Evolutionary conservation across 2,888 invertebrate genomes (phyloP).

Genomic region (Cerastoderma edule): DNA sequence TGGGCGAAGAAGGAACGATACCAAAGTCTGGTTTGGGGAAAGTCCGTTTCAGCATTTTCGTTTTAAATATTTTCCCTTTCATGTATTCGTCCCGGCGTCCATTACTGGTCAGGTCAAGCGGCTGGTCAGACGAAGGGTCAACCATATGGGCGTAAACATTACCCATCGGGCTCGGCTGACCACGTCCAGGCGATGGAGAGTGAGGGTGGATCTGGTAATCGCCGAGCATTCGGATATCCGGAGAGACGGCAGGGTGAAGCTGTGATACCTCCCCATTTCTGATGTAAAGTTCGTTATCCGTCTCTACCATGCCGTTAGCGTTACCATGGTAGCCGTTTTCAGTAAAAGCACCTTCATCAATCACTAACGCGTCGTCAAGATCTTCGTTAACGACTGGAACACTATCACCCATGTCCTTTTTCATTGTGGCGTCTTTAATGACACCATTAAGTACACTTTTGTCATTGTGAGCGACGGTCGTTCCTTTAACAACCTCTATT

Average conservation of each 20-base stretch:
- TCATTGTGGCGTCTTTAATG: background rate
- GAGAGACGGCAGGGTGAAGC: too few species aligned
- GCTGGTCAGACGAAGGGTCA: conserved; percentile 56
- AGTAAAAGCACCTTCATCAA: background rate
- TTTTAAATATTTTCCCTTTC: conserved; percentile 62
- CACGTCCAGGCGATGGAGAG: conserved; percentile 4
- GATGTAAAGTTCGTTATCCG: conserved; percentile 1
- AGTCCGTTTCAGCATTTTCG: conserved; percentile 56
- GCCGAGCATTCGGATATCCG: conserved; percentile 11
- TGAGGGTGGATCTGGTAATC: conserved; percentile 14
- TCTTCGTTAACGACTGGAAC: conserved; percentile 1
- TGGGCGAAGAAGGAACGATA: background rate
- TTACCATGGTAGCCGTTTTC: conserved; percentile 15
- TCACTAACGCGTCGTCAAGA: conserved; percentile 1
- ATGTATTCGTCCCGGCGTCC: conserved; percentile 49
- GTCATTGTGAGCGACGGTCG: too few species aligned
- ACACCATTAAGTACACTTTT: background rate
- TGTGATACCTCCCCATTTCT: background rate
- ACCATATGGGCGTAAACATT: conserved; percentile 24
- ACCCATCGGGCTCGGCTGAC: background rate
- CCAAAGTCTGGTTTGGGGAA: conserved; percentile 41
- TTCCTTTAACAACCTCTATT: too few species aligned
- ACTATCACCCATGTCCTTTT: too few species aligned
- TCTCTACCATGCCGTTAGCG: conserved; percentile 9
- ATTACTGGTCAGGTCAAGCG: conserved; percentile 60